A percentile compares a stretch with the other conserved stretches of the same genome.
These are phyloP conservation scores for Dasypus novemcinctus DNA, from an alignment of 2,113 vertebrate species.

Conservation along the genomic window DNA sequence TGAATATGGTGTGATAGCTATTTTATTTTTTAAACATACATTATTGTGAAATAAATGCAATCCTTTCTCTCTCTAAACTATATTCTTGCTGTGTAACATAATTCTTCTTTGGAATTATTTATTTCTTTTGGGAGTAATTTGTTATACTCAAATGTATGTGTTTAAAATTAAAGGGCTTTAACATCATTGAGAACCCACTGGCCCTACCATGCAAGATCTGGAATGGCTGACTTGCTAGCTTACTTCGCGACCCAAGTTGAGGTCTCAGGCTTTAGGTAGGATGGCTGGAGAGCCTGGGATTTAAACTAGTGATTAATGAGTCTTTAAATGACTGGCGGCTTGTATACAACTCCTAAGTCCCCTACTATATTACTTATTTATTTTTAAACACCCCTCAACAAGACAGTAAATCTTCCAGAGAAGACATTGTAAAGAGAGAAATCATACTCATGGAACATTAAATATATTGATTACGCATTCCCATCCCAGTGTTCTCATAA, in stretches of 20 bases:
- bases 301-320: conserved; percentile 83
- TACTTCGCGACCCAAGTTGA: conserved; percentile 63
- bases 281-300: conserved; percentile 75
- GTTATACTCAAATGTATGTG: background rate
- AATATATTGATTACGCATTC: conserved; percentile 65
- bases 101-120: background rate
- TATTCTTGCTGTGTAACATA: background rate
- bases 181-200: background rate
- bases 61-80: background rate
- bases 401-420: conserved; percentile 50
- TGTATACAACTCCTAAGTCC: conserved; percentile 74
- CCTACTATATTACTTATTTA: conserved; percentile 77
- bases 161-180: background rate
- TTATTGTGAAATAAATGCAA: background rate
- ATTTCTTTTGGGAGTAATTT: background rate
- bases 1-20: background rate
- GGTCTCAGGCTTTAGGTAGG: conserved; percentile 77
- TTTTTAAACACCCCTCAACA: conserved; percentile 55
- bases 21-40: background rate
- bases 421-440: conserved; percentile 75
- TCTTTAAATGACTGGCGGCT: conserved; percentile 68
- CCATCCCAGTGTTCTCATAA: conserved; percentile 51
- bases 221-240: background rate
- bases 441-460: conserved; percentile 59
- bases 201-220: background rate